Evolutionary conservation across 2,888 invertebrate species (phyloP), one percentile per base, ranked within the genome.

Genomic region (Drosophila ezoana): DNA sequence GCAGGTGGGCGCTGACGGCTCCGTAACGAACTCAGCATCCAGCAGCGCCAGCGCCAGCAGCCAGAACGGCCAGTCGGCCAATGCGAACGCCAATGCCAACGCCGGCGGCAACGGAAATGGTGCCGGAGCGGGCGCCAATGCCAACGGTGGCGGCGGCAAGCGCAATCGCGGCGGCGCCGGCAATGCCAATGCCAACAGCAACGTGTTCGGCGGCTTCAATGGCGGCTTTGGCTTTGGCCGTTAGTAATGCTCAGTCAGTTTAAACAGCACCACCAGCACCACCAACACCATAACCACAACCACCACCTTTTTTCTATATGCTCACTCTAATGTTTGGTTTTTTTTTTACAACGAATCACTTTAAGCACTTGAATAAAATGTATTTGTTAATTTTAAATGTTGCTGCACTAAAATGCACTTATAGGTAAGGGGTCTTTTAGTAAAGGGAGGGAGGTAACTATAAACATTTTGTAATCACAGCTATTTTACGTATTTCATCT

Each of bases 21-120:
- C 37, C 3, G 72, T 90, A 1, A 86, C 79, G 32, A 90, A 91
- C 57, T 86, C 89, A 2, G 91, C 91, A 0, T 82, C 88, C 3
- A 90, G 90, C 69, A 89, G 88, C 37, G 90, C 92, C 37, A 74
- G 87, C 0, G 82, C 90, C 23, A 84, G 70, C 4, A 84, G 82
- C 48, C 58, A 68, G 4, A 87, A 87, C 18, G 90, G 90, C 0
- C 72, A 79, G 33, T 67, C 74, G 33, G 89, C 89, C 41, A 87
- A 72, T 53, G 90, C 89, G 4, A 79, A 76, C 28, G 85, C 90
- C 9, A 77, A 61, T 54, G 86, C 90, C 6, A 76, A 64, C 13
- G 81, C 90, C 9, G 79, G 77, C 0, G 76, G 79, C 0, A 13
- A 6, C 5, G 58, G 63, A 0, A 64, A 70, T 23, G 58, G 48